These are phyloP conservation scores for Esox masquinongy DNA, from an alignment of 2,797 vertebrate genomes.

Conservation along the genomic window DNA sequence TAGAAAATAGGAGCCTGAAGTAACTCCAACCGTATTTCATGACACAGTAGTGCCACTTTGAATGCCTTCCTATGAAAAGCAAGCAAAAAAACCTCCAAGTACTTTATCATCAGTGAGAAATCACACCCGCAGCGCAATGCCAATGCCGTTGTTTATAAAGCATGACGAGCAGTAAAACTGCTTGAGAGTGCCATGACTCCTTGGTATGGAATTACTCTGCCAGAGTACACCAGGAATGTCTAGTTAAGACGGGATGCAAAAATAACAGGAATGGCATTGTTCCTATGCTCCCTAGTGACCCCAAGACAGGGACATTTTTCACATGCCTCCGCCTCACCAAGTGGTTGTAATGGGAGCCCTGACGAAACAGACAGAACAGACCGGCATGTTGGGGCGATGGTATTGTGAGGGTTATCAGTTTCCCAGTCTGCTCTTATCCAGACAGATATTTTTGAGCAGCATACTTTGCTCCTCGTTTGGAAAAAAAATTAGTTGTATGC, in stretches of 20 bases:
- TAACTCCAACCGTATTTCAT: not conserved
- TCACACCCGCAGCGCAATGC: too few relatives aligned
- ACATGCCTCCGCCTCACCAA: slow-evolving; percentile 55
- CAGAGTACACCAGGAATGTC: not conserved
- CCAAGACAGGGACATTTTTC: slow-evolving; percentile 43
- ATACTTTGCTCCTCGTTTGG: slow-evolving; percentile 35
- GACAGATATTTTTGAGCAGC: slow-evolving; percentile 13
- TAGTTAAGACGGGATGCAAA: slow-evolving; percentile 2
- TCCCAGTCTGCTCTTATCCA: slow-evolving; percentile 33
- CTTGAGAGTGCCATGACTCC: not conserved
- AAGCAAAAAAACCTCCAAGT: not conserved
- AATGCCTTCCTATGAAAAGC: not conserved
- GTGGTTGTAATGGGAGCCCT: slow-evolving; percentile 53
- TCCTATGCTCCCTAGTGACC: slow-evolving; percentile 24
- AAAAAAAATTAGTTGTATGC: not conserved
- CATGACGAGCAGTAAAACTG: not conserved
- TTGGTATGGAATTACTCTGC: not conserved
- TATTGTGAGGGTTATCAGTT: slow-evolving; percentile 50
- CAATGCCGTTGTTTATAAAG: not conserved
- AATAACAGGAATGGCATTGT: slow-evolving; percentile 35
- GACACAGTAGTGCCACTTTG: not conserved
- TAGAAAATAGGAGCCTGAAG: not conserved
- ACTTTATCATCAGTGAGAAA: not conserved
- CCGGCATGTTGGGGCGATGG: slow-evolving; percentile 4
- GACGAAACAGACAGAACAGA: not conserved